Evolutionary conservation across 2,888 invertebrate species (phyloP), one percentile per base, ranked within the genome.

Genomic region (Belgica antarctica): DNA sequence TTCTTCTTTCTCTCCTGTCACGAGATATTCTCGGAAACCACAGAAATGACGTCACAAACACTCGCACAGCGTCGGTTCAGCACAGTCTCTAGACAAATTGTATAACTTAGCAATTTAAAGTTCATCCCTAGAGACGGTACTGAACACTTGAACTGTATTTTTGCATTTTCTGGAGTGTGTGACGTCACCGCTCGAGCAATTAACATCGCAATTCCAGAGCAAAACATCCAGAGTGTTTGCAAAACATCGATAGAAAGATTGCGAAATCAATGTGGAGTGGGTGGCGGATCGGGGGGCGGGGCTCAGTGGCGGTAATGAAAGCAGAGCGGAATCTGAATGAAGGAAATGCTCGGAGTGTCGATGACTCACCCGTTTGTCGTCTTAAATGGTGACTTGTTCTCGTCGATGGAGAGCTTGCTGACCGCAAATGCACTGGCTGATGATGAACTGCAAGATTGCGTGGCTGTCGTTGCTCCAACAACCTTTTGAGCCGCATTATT

Each of bases 401-500:
- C 28, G 52, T 68, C 68, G 24, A 47, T 31, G 52, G 68, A 57
- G 52, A 31, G 24, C 46, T 61, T 63, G 36, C 22, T 22, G 19
- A 22, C 36, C 22, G 47, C 46, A 31, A 34, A 25, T 28, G 25
- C 62, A 52, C 70, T 25, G 34, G 62, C 34, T 34, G 62, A 68
- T 28, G 66, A 46, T 12, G 62, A 57, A 22, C 52, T 57, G 68
- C 68, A 68, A 59, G 27, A 27, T 28, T 66, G 66, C n/a, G 70
- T 41, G 27, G 25, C 22, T 41, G 70, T 62, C 41, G 70, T 46
- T 70, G 62, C 24, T 62, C 31, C 25, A 25, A 73, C 71, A 71
- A 73, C 73, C 72, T 72, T 75, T 74, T 74, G 73, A 73, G 72
- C 73, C 74, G 74, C 75, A 75, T 75, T 75, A 73, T 75, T 75